Evolutionary conservation across 2,888 invertebrate genomes (phyloP).

Genomic region (Heteromyza rotundicornis): DNA sequence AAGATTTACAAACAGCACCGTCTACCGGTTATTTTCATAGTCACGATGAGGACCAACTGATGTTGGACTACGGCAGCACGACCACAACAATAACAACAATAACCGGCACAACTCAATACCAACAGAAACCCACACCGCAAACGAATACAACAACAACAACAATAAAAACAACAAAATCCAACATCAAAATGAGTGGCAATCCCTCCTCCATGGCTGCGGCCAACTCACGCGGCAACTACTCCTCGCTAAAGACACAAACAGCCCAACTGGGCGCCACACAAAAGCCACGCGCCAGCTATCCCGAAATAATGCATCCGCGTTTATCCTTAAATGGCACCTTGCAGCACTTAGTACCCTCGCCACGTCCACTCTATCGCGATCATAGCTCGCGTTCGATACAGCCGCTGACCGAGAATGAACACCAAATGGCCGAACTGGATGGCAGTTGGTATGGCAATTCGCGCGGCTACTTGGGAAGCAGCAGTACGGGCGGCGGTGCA

Average conservation of each 20-base stretch:
- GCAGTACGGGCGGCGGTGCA: constrained; percentile 21
- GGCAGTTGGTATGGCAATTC: constrained; percentile 53
- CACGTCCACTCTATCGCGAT: constrained; percentile 56
- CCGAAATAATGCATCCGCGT: constrained; percentile 60
- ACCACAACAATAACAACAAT: too few relatives aligned
- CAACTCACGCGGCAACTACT: constrained; percentile 21
- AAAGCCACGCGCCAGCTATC: constrained; percentile 53
- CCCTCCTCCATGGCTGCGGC: too few relatives aligned
- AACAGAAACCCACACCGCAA: constrained; percentile 5
- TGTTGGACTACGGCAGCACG: constrained; percentile 15
- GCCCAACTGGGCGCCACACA: constrained; percentile 28
- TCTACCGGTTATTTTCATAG: constrained; percentile 32
- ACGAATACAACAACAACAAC: constrained; percentile 11
- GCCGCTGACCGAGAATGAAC: constrained; percentile 54
- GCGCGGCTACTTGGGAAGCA: constrained; percentile 31
- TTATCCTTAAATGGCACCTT: constrained; percentile 59
- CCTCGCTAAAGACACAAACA: constrained; percentile 11
- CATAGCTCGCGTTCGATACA: constrained; percentile 59
- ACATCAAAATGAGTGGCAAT: constrained; percentile 21
- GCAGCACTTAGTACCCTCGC: constrained; percentile 58
- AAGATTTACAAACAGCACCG: constrained; percentile 27
- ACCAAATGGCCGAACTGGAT: constrained; percentile 58
- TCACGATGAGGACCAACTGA: constrained; percentile 21
- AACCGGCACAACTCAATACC: constrained; percentile 7
- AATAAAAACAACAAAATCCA: constrained; percentile 21